Base-by-base conservation (phyloP, 2,113 vertebrate genomes). In the Ginglymostoma cirratum region DNA sequence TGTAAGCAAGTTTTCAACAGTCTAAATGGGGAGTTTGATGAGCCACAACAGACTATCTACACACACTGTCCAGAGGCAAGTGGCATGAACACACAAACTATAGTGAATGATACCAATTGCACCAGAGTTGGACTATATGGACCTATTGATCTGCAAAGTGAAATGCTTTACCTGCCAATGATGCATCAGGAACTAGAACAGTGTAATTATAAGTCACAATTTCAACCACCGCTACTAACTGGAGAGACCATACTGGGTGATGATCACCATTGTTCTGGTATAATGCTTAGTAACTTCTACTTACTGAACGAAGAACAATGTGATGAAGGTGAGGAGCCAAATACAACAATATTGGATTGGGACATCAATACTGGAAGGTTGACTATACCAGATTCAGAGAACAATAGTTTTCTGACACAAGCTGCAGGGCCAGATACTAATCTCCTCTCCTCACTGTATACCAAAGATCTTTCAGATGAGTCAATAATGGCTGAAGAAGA, bases 361-460 rank as follows among this genome's bases (percentile, higher is more conserved):
- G 97, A 98, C 96, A 97, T 97, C 30, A 95, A 65, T 23, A 97
- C 96, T 0, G 96, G 97, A 52, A 96, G 92, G 14, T 96, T 98
- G 21, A 97, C 96, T 96, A 97, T 98, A 80, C 97, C 96, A 0
- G 96, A 96, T 95, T 95, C 96, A 90, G 96, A 95, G 95, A 10
- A 66, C 27, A 72, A 24, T 95, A 69, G 8, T 72, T 95, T 24
- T 61, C 27, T 95, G 69, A 17, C 38, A 48, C 67, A 95, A 52
- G 89, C 96, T 61, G 23, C 17, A 7, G 61, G 21, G 2, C 76
- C 42, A 61, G 67, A 83, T 1, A 24, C 96, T 0, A 96, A 96
- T 42, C 96, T 98, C 96, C 96, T 98, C 69, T 97, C 97, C 38
- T 97, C 96, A 80, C 96, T 95, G 14, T 98, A 0, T 97, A 96